These are phyloP conservation scores for Dolichotis patagonum DNA, from an alignment of 2,113 vertebrate species.

Conservation along the genomic window DNA sequence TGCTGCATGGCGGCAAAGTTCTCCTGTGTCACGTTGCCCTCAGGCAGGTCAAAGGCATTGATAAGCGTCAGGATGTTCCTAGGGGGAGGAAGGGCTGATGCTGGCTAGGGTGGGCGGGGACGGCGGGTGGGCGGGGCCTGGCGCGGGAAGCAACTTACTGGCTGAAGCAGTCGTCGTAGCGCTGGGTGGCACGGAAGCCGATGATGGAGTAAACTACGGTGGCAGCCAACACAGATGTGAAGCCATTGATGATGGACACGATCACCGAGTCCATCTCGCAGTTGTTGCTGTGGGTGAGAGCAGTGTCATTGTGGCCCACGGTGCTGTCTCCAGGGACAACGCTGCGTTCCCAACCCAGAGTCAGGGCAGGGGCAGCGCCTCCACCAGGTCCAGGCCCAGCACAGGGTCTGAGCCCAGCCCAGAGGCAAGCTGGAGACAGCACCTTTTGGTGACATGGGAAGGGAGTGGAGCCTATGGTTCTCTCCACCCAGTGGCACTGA, in stretches of 20 bases:
- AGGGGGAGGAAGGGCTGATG: background rate
- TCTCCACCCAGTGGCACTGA: background rate
- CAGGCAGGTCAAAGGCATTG: constrained; percentile 88
- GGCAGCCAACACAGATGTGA: constrained; percentile 95
- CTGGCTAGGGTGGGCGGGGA: rapidly evolving
- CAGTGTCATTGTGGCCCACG: rapidly evolving
- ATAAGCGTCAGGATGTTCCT: constrained; percentile 90
- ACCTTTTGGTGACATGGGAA: background rate
- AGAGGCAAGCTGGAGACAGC: background rate
- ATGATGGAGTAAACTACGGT: constrained; percentile 98
- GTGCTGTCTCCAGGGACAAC: background rate
- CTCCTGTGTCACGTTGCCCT: constrained; percentile 85
- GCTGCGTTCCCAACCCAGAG: background rate
- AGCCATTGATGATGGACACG: constrained; percentile 95
- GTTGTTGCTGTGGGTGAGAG: constrained; percentile 90
- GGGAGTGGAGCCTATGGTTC: background rate
- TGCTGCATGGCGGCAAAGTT: constrained; percentile 84
- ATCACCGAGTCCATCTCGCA: constrained; percentile 95
- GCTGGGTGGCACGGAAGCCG: constrained; percentile 95
- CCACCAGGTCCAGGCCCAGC: too few species aligned
- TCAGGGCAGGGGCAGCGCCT: background rate
- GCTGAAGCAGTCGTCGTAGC: constrained; percentile 91
- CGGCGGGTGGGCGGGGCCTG: background rate
- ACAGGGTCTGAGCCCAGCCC: background rate
- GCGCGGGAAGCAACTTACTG: constrained; percentile 80